These are phyloP conservation scores for Lycaon pictus DNA, from an alignment of 2,113 vertebrate species.

Conservation along the genomic window DNA sequence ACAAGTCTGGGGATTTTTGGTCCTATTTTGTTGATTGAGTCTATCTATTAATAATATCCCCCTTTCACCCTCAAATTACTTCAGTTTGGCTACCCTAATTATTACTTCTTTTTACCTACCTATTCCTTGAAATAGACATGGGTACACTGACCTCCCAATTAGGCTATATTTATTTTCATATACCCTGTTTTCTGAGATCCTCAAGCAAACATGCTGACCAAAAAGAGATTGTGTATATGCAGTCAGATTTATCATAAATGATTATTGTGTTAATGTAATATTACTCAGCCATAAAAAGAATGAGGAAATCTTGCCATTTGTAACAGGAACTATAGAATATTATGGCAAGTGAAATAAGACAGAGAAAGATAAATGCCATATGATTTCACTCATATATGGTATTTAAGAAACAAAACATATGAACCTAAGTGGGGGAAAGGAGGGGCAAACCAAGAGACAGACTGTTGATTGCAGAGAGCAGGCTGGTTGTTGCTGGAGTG, in stretches of 20 bases:
- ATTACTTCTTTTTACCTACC: neutral
- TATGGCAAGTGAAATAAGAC: neutral
- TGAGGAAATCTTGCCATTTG: neutral
- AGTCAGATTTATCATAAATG: constrained; percentile 9
- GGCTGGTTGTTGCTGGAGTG: neutral
- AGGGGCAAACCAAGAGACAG: neutral
- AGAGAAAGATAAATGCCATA: neutral
- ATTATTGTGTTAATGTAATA: neutral
- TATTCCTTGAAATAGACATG: neutral
- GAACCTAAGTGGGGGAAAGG: neutral
- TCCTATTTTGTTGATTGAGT: neutral
- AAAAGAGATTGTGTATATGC: neutral
- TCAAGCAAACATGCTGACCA: neutral
- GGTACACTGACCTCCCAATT: neutral
- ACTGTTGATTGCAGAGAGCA: neutral
- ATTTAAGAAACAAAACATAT: neutral
- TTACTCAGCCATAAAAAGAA: neutral
- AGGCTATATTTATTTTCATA: neutral
- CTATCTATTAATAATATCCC: neutral
- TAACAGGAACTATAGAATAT: neutral
- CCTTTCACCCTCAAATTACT: constrained; percentile 13
- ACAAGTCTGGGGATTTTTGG: neutral
- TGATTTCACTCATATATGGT: neutral
- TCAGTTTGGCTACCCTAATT: neutral
- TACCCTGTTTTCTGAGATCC: neutral